Conservation (phyloP, 2,797 vertebrate species). For the Apodemus agrarius region DNA sequence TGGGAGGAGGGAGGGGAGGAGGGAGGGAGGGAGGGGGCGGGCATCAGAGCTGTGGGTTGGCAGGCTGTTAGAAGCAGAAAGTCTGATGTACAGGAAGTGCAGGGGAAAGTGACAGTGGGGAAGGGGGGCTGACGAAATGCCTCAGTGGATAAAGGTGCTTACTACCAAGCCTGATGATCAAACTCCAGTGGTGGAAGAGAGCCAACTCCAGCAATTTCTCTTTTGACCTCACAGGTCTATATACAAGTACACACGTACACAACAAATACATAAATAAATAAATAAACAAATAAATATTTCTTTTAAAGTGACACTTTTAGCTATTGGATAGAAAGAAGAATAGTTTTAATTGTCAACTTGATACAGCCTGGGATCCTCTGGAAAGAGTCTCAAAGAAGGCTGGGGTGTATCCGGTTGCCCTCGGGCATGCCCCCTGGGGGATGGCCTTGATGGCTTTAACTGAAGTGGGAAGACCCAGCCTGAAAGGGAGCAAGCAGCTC, state of each 20-base stretch:
- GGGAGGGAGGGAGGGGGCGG: not conserved
- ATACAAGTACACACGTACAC: not conserved
- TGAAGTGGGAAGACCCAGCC: not conserved
- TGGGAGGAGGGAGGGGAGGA: not conserved
- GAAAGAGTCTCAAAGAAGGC: not conserved
- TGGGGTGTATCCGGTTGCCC: too few species aligned
- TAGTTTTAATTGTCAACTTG: not conserved
- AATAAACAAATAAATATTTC: not conserved
- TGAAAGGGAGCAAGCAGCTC: too few species aligned
- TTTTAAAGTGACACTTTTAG: not conserved
- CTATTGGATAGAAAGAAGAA: not conserved
- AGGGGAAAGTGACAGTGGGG: not conserved
- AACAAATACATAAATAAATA: not conserved
- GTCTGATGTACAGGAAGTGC: not conserved
- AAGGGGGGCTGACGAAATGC: not conserved
- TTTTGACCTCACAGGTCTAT: not conserved
- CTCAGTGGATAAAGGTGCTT: not conserved
- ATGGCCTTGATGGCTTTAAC: not conserved
- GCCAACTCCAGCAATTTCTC: not conserved
- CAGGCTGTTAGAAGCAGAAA: not conserved
- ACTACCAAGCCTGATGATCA: not conserved
- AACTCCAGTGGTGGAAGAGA: not conserved
- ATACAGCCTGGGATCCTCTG: not conserved
- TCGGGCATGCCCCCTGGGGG: fast-evolving
- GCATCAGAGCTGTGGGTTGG: too few species aligned